A percentile compares a stretch with the other conserved stretches of the same genome.
phyloP scores from a whole-genome alignment of 1,140 invertebrate genomes.

The Trinorchestia longiramus region DNA sequence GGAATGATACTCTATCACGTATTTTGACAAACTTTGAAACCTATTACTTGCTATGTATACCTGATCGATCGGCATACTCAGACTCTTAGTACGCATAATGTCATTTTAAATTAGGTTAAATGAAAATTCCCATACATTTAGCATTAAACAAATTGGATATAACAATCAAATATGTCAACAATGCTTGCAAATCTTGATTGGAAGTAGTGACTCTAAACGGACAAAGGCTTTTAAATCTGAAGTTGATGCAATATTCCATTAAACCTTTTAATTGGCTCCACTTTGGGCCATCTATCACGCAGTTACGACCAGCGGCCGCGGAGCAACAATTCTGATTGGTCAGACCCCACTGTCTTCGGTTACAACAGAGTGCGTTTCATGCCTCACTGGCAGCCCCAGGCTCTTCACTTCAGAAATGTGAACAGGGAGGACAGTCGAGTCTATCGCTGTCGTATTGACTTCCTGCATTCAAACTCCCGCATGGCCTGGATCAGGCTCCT shows the following conservation, averaged over 20 bases:
- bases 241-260: not conserved
- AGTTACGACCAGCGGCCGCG: conserved; percentile 56
- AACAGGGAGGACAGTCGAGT: conserved; percentile 57
- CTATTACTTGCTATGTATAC: too few species aligned
- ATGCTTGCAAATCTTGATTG: not conserved
- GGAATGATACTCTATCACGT: too few species aligned
- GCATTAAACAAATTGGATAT: not conserved
- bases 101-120: too few species aligned
- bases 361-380: conserved; percentile 59
- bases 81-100: too few species aligned
- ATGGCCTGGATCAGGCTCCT: conserved; percentile 63
- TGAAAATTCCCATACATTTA: too few species aligned
- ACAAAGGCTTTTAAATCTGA: not conserved
- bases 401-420: conserved; percentile 58
- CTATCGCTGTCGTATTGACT: conserved; percentile 63
- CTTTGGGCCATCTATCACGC: not conserved
- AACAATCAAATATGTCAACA: not conserved
- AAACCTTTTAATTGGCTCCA: not conserved
- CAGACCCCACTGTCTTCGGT: conserved; percentile 59
- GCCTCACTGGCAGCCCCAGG: conserved; percentile 59
- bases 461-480: conserved; percentile 63
- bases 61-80: too few species aligned
- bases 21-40: too few species aligned
- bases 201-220: not conserved
- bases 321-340: conserved; percentile 56